Base-by-base conservation (phyloP, 2,113 vertebrate species). In the Grammomys surdaster region DNA sequence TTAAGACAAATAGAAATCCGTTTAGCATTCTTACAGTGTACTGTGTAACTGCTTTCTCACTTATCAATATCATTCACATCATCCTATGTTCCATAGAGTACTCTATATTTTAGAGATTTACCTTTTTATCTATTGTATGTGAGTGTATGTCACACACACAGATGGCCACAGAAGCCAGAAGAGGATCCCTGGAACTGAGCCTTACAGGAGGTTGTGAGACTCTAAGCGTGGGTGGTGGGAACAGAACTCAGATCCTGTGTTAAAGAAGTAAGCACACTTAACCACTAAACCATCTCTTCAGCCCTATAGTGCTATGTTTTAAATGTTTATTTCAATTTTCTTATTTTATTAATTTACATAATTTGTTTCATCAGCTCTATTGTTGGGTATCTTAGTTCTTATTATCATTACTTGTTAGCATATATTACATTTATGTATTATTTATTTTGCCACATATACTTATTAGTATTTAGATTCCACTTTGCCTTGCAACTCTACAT, bases 1-100 rank as follows among this genome's bases (percentile, higher is more conserved):
- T 93, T 36, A 76, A 87, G 81, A 89, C 90, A 95, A 95, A 75
- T 3, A 89, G 6, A 89, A 80, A 40, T 3, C 76, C 85, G 77
- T 67, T 67, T 96, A 76, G 67, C 56, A 77, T 48, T 89, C 20
- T 90, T 90, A 69, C 5, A 65, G 4, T 75, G 19, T 90, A 46
- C 51, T 24, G 12, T 73, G 28, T 63, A 72, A 91, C 54, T 89
- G 7, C 24, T n/a, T 90, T 93, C 43, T 90, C 48, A 70, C 87
- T 89, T 94, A 91, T 17, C 33, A 82, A 17, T 78, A 84, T 67
- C 86, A 81, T 70, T 22, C 69, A 75, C 80, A 93, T 58, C 36
- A 89, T 77, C 14, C 20, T 8, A 36, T 70, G 20, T 88, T 75
- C 28, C 67, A 95, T 28, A 81, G 7, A 56, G 54, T 11, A 46